These are phyloP conservation scores for Drosophila suboccidentalis DNA, from an alignment of 2,888 invertebrate species.

Conservation along the genomic window DNA sequence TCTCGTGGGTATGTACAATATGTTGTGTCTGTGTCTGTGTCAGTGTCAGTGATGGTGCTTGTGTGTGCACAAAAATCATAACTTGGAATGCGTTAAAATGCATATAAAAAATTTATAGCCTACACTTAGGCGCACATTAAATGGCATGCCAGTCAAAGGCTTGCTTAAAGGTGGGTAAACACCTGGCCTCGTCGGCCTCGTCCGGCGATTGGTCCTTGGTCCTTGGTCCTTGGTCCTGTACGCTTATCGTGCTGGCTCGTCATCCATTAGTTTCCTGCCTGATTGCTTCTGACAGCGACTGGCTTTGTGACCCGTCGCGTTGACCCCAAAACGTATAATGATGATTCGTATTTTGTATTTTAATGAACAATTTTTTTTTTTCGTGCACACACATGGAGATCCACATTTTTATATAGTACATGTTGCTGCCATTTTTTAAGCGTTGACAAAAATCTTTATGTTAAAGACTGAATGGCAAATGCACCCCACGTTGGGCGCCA, in stretches of 20 bases:
- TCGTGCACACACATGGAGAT: background rate
- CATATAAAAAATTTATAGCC: conserved; percentile 78
- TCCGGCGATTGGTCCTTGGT: background rate
- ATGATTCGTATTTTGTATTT: conserved; percentile 62
- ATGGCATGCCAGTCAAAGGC: conserved; percentile 75
- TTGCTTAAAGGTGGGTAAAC: conserved; percentile 33
- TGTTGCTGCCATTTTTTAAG: background rate
- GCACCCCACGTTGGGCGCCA: conserved; percentile 4
- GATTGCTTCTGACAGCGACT: conserved; percentile 30
- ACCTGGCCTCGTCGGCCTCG: background rate
- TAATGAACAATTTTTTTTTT: conserved; percentile 12
- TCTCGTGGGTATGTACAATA: background rate
- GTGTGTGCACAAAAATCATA: conserved; percentile 64
- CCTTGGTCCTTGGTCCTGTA: conserved; percentile 3
- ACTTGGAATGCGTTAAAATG: conserved; percentile 77
- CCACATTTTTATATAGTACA: background rate
- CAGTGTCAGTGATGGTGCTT: conserved; percentile 6
- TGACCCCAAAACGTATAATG: conserved; percentile 73
- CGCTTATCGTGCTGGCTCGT: conserved; percentile 43
- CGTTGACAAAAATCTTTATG: background rate
- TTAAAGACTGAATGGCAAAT: background rate
- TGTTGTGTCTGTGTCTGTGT: background rate
- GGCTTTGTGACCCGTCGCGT: conserved; percentile 27
- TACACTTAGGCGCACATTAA: conserved; percentile 78
- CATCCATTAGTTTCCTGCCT: conserved; percentile 23